Base-by-base conservation (phyloP, 2,888 invertebrate species). In the Melikaiella ostensackeni region DNA sequence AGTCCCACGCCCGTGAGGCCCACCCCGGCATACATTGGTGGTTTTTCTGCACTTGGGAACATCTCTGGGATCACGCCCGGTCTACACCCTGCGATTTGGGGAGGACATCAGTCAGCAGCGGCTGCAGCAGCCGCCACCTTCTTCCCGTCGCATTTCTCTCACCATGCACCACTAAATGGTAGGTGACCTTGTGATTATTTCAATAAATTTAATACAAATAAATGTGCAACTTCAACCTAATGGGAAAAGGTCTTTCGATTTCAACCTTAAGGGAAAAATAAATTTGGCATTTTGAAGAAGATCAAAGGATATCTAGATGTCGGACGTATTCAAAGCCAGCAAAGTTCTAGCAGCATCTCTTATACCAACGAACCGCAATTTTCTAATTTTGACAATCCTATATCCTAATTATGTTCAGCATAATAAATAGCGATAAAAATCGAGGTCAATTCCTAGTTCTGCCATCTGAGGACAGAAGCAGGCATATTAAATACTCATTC, bases 131-230 rank as follows among this genome's bases (percentile, higher is more conserved):
- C 87, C 13, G 88, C 88, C 21, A 86, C 80, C 76, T 90, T 88
- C 85, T 91, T 89, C 81, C 90, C 90, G 27, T 83, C 90, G 78
- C 90, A 89, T 75, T 91, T 89, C 75, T 83, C 89, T 46, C 90
- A 90, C 82, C 91, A 90, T 59, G 88, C 87, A 8, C 90, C 90
- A 6, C 84, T 90, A 19, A 90, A 89, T 74, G 91, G 91, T 91
- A 81, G 78, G 80, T 82, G 35, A 46, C 63, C 46, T 63, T 73
- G 59, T 24, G 21, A 24, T 50, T 74, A 50, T 50, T n/a, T 9
- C 16, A 8, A 50, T n/a, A 6, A n/a, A 50, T 9, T n/a, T 16
- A 4, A 42, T 42, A 11, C 1, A 5, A 42, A 42, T 42, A 42
- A 42, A 50, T n/a, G 50, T 50, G 8, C 9, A 19, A 5, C 50